These are phyloP conservation scores for Parauchenoglanis ngamensis DNA, from an alignment of 2,797 vertebrate species.

Conservation along the genomic window DNA sequence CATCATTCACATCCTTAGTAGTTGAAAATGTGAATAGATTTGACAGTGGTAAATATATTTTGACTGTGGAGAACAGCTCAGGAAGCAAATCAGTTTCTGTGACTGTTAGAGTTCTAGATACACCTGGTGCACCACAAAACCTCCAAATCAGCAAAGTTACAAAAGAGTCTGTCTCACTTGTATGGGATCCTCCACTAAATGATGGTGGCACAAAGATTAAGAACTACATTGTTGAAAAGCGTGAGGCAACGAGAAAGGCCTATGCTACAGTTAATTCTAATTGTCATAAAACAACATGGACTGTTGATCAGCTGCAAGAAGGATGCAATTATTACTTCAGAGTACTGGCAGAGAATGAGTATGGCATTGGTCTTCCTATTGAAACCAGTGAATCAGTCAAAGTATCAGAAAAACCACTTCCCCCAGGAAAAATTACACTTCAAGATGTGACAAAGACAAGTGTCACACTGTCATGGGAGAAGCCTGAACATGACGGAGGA, in stretches of 20 bases:
- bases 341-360: constrained; percentile 99
- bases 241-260: constrained; percentile 95
- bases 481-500: constrained; percentile 95
- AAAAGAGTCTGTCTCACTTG: constrained; percentile 86
- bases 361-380: constrained; percentile 86
- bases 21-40: constrained; percentile 27
- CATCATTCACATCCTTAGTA: constrained; percentile 20
- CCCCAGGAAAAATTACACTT: constrained; percentile 89
- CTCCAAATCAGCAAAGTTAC: constrained; percentile 89
- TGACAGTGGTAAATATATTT: constrained; percentile 84
- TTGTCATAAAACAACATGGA: constrained; percentile 90
- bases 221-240: constrained; percentile 96
- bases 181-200: constrained; percentile 90
- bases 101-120: constrained; percentile 92
- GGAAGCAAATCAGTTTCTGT: constrained; percentile 91
- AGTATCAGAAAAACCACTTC: constrained; percentile 91
- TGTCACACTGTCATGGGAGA: constrained; percentile 91
- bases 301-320: constrained; percentile 92
- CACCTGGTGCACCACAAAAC: constrained; percentile 89
- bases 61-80: constrained; percentile 91
- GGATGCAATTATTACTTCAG: constrained; percentile 97
- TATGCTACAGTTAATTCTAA: constrained; percentile 93
- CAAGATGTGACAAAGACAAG: constrained; percentile 92
- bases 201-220: constrained; percentile 96
- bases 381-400: constrained; percentile 91